Evolutionary conservation across 2,113 vertebrate species (phyloP).

Genomic region (Nanorana parkeri): DNA sequence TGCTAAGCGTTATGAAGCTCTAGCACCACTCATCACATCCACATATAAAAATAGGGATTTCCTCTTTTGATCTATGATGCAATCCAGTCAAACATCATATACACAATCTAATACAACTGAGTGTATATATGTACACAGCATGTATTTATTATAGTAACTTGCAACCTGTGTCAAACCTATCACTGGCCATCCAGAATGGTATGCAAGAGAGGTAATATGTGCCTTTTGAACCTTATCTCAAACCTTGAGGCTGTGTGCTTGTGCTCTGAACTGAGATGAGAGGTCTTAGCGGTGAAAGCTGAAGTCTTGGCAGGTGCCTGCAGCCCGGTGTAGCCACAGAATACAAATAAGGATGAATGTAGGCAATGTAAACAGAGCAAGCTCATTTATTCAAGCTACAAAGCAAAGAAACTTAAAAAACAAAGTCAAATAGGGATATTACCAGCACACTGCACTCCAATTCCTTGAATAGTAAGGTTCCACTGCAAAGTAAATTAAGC

Average conservation of each 20-base stretch:
- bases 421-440: constrained; percentile 33
- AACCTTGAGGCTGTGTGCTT: constrained; percentile 33
- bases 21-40: neutral
- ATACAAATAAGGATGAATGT: constrained; percentile 54
- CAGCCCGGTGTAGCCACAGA: constrained; percentile 26
- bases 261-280: constrained; percentile 41
- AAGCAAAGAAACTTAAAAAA: constrained; percentile 4
- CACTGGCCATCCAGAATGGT: neutral
- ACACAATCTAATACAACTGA: too few relatives aligned
- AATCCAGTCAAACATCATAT: too few relatives aligned
- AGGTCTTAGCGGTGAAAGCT: constrained; percentile 26
- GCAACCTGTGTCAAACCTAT: neutral
- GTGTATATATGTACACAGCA: too few relatives aligned
- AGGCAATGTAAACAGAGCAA: constrained; percentile 3
- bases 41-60: too few relatives aligned
- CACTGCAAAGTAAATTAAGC: too few relatives aligned
- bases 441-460: neutral
- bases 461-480: neutral
- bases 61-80: too few relatives aligned
- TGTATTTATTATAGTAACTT: neutral
- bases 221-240: neutral
- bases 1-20: constrained; percentile 2
- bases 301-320: constrained; percentile 49
- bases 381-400: neutral
- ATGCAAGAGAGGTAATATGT: constrained; percentile 1